Base-by-base conservation (phyloP, 2,888 invertebrate species). In the Watsonalla cultraria region DNA sequence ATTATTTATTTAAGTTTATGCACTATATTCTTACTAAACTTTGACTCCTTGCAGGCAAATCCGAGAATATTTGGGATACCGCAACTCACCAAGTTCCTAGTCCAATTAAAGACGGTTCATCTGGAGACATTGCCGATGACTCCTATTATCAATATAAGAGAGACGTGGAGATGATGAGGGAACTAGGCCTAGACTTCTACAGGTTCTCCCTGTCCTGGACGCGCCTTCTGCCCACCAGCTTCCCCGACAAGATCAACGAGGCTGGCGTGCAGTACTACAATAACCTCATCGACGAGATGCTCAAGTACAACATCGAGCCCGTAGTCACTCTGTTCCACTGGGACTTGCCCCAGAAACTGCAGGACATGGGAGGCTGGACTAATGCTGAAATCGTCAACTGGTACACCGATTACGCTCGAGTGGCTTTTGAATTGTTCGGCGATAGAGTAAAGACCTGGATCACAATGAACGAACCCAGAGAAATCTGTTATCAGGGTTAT, bases 161-260 rank as follows among this genome's bases (percentile, higher is more conserved):
- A 57, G 92, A 92, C 59, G 83, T 92, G 0, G 78, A 84, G 54
- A 78, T 91, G 69, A 62, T 91, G 57, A 75, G 80, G 45, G 78
- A 88, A 56, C 65, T 92, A 4, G 87, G 87, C 0, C 72, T 89
- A 0, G 79, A 92, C 57, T 86, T 80, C 63, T 92, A 92, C 69
- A 79, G 92, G 15, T 92, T 93, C 64, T 92, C 92, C 0, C 68
- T 93, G 9, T 90, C 93, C 0, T 94, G 94, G 94, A 64, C 93
- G 0, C 78, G 94, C 45, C 80, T 95, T 13, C 72, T 94, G 49
- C 93, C 94, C 0, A 90, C 86, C 39, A 93, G 92, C 47, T 87
- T 89, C 53, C 70, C 85, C 0, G 82, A 91, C 51, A 66, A 82
- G 8, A 75, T 93, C 15, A 95, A 93, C 70, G 73, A 89, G 62